Conservation (phyloP, 2,888 invertebrate genomes). For the Liodrosophila aerea region DNA sequence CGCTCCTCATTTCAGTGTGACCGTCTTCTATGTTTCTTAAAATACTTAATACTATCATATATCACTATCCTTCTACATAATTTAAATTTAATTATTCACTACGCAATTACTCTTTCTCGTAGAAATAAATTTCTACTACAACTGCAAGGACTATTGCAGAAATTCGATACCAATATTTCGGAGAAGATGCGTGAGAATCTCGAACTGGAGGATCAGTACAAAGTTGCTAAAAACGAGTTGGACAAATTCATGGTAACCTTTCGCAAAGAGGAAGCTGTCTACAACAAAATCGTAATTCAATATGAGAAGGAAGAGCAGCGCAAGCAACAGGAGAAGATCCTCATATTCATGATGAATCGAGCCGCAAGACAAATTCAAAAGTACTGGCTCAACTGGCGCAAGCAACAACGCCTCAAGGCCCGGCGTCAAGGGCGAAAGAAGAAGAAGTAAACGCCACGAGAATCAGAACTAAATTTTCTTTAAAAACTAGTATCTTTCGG, state of each 20-base stretch:
- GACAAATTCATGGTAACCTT: constrained; percentile 75
- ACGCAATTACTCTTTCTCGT: no score
- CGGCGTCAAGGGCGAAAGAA: constrained; percentile 54
- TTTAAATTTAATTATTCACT: no score
- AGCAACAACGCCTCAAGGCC: constrained; percentile 63
- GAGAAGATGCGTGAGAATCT: constrained; percentile 77
- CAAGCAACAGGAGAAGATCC: constrained; percentile 73
- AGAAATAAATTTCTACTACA: constrained; percentile 79
- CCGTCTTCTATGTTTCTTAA: no score
- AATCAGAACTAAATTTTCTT: neutral
- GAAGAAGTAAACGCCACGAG: constrained; percentile 36
- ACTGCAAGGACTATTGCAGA: constrained; percentile 73
- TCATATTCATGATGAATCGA: constrained; percentile 81
- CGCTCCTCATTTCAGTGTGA: no score
- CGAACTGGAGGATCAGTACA: constrained; percentile 63
- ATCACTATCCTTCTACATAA: no score
- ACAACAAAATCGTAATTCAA: constrained; percentile 62
- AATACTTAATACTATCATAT: no score
- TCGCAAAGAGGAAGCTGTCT: constrained; percentile 71
- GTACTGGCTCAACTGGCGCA: constrained; percentile 73
- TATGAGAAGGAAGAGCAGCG: constrained; percentile 74
- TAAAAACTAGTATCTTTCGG: neutral
- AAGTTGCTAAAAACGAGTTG: constrained; percentile 61
- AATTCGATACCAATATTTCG: constrained; percentile 78
- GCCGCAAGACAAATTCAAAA: constrained; percentile 79